Evolutionary conservation across 2,888 invertebrate genomes (phyloP), one percentile per base, ranked within the genome.

Genomic region (Creontiades dilutus): DNA sequence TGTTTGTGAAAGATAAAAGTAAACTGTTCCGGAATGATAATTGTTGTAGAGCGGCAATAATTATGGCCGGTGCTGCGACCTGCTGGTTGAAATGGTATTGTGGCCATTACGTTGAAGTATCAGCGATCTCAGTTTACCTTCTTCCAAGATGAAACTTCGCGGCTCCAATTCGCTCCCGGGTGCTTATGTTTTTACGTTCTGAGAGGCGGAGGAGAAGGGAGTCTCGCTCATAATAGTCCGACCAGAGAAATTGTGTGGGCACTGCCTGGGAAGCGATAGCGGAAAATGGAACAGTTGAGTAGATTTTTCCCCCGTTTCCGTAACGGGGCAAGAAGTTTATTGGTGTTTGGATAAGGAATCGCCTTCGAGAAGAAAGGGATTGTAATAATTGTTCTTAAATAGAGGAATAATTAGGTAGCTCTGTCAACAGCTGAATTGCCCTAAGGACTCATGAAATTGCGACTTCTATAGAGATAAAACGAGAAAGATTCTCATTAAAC

Each of bases 81-180:
- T n/a, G 19, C n/a, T n/a, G 57, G 57, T n/a, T 57, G 19, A 57
- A n/a, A 57, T 57, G 57, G 57, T 57, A 57, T 57, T 57, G 57
- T 57, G 5, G 57, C n/a, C 57, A 57, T 57, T 57, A 57, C n/a
- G 57, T 57, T 57, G 57, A 57, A 57, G 57, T 57, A 57, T 16
- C 57, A n/a, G 57, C 57, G 57, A 57, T 57, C 57, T 57, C 57
- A n/a, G 57, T 57, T 57, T 57, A 57, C 57, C 57, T 57, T 57
- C 57, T 57, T 57, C 57, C 57, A 57, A 57, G 57, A 57, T 57
- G 57, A 57, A 57, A 57, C 57, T 57, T n/a, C 57, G 57, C n/a
- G 57, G 57, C 13, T 57, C 57, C 57, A 57, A 57, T 16, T n/a
- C 57, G 57, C 57, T 16, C n/a, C n/a, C 57, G n/a, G 55, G 57